Evolutionary conservation across 2,113 vertebrate species (phyloP).

Genomic region (Paraplagusia blochii): DNA sequence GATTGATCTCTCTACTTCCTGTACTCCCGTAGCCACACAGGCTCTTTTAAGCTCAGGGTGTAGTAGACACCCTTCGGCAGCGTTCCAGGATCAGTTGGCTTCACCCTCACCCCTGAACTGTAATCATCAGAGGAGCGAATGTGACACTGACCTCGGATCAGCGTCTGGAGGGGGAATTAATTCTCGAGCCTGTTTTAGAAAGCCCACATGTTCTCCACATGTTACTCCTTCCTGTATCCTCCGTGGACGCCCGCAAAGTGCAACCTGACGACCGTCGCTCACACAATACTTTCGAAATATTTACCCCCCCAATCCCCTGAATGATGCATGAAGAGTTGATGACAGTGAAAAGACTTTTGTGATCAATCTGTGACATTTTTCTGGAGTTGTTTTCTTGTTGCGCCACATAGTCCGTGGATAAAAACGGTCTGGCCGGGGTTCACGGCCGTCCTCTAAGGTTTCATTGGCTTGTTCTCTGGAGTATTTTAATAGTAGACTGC

Average conservation of each 20-base stretch:
- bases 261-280: constrained; percentile 26
- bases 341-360: not conserved
- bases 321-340: not conserved
- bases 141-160: constrained; percentile 65
- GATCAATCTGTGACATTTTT: not conserved
- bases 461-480: constrained; percentile 39
- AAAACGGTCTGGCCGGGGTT: constrained; percentile 24
- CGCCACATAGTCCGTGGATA: constrained; percentile 4
- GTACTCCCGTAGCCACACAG: constrained; percentile 61
- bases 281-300: not conserved
- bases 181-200: constrained; percentile 40
- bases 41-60: constrained; percentile 57
- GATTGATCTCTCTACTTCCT: constrained; percentile 72
- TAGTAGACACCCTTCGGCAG: constrained; percentile 60
- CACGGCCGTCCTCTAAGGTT: constrained; percentile 25
- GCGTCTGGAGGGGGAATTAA: constrained; percentile 60
- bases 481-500: constrained; percentile 25
- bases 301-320: no score
- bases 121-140: constrained; percentile 67
- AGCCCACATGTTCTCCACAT: constrained; percentile 71
- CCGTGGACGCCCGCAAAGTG: constrained; percentile 42
- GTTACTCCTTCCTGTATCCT: constrained; percentile 56
- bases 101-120: constrained; percentile 48
- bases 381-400: constrained; percentile 5
- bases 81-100: constrained; percentile 54